Evolutionary conservation across 1,140 invertebrate genomes (phyloP), one percentile per base, ranked within the genome.

Genomic region (Rhagoletis zephyria): DNA sequence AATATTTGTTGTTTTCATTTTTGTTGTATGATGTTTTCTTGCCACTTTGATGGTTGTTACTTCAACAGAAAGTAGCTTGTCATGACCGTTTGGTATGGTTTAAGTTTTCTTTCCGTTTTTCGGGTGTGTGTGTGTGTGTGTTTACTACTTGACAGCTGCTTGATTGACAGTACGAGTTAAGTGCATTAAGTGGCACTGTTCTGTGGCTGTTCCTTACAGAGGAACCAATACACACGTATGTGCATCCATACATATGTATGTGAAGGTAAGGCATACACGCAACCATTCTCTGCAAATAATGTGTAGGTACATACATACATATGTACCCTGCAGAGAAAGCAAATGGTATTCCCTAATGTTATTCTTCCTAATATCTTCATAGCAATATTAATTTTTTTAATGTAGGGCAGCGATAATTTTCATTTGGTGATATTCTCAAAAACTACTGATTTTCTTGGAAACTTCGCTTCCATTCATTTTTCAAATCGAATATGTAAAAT

Each of bases 141-240:
- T 74, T 74, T 74, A 40, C 67, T 74, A 74, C 67, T 85, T 85
- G 81, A 85, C 81, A 85, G 81, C 59, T 61, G 30, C 30, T 85
- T 85, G 81, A 85, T 85, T 85, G 81, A 85, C 81, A 85, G 48
- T 61, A 85, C 81, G 59, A 85, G 81, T 85, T 85, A 85, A 85
- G 81, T 85, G 81, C 81, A 85, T 85, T 85, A 85, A 85, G 48
- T 60, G 81, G 40, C 59, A 61, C 51, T 56, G n/a, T 30, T n/a
- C 77, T 19, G 77, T 45, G 67, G 67, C 9, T 70, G 30, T 40
- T 14, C 5, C 42, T 70, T n/a, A n/a, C n/a, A n/a, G n/a, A n/a
- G n/a, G n/a, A n/a, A n/a, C n/a, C n/a, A n/a, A n/a, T n/a, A n/a
- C n/a, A n/a, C n/a, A n/a, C n/a, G n/a, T n/a, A n/a, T n/a, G n/a